Evolutionary conservation across 2,113 vertebrate genomes (phyloP).

Genomic region (Eolophus roseicapilla): DNA sequence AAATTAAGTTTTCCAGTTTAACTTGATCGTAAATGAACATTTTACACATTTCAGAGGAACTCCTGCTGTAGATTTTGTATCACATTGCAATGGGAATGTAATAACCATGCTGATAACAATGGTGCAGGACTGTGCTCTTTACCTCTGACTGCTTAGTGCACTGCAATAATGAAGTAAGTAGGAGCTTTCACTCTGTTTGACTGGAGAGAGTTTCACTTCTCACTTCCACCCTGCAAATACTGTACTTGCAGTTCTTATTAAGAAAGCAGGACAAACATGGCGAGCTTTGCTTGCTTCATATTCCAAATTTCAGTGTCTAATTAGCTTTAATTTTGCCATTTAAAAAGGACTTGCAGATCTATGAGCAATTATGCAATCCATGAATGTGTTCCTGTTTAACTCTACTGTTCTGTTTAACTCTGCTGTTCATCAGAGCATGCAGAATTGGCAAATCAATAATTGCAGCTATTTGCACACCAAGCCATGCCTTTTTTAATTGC

Average conservation of each 20-base stretch:
- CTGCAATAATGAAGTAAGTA: background rate
- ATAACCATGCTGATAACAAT: background rate
- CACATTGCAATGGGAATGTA: background rate
- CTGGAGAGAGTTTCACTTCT: background rate
- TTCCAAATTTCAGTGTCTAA: slow-evolving; percentile 40
- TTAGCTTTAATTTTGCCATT: slow-evolving; percentile 41
- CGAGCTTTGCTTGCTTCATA: slow-evolving; percentile 7
- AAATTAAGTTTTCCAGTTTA: background rate
- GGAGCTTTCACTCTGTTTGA: background rate
- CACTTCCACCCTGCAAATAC: background rate
- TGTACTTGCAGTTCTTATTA: background rate
- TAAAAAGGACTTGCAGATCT: slow-evolving; percentile 29
- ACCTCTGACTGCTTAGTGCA: background rate
- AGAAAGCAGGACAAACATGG: background rate
- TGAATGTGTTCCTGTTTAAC: slow-evolving; percentile 54
- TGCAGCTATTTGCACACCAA: slow-evolving; percentile 43
- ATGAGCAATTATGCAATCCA: slow-evolving; percentile 12
- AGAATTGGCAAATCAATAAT: slow-evolving; percentile 55
- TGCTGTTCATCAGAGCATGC: slow-evolving; percentile 25
- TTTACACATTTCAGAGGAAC: background rate
- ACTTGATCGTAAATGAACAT: background rate
- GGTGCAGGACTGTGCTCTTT: background rate
- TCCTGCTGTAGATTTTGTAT: background rate
- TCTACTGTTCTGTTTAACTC: background rate
- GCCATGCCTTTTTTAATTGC: background rate